phyloP scores from a whole-genome alignment of 2,888 invertebrate genomes.

The Plagodis pulveraria region DNA sequence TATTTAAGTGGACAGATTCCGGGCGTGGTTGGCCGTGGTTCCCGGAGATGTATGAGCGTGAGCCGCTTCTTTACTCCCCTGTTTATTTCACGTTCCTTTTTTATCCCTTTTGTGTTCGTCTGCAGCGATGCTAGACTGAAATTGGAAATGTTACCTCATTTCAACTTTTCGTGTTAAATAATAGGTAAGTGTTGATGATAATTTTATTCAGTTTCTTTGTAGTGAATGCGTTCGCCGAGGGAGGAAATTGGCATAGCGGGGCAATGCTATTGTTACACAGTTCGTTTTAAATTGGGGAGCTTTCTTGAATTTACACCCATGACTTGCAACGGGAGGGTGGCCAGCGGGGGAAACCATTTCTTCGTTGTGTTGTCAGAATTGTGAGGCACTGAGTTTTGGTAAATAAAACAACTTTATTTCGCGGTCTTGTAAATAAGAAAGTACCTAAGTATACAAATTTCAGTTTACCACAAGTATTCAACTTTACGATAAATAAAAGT shows the following conservation, averaged over 20 bases:
- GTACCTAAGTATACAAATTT: conserved; percentile 6
- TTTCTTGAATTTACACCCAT: conserved; percentile 83
- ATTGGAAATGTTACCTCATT: conserved; percentile 51
- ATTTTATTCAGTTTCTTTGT: conserved; percentile 78
- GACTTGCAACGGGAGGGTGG: conserved; percentile 74
- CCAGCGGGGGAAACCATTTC: conserved; percentile 55
- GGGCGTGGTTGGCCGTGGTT: conserved; percentile 62
- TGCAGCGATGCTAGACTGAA: conserved; percentile 43
- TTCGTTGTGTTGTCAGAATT: conserved; percentile 37
- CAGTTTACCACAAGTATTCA: conserved; percentile 50
- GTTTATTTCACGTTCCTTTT: conserved; percentile 51
- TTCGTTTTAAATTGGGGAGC: conserved; percentile 82
- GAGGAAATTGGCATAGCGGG: conserved; percentile 81
- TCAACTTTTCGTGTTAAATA: conserved; percentile 60
- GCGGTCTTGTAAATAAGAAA: neutral
- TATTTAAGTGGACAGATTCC: conserved; percentile 70
- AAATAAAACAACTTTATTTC: neutral
- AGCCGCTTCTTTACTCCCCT: conserved; percentile 51
- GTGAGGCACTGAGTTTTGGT: neutral
- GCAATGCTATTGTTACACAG: conserved; percentile 79
- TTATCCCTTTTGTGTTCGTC: conserved; percentile 40
- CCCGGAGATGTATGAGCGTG: conserved; percentile 54
- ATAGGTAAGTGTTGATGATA: conserved; percentile 66
- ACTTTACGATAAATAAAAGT: no score
- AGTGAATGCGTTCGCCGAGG: conserved; percentile 68